Evolutionary conservation across 2,113 vertebrate species (phyloP), one percentile per base, ranked within the genome.

Genomic region (Helogale parvula): DNA sequence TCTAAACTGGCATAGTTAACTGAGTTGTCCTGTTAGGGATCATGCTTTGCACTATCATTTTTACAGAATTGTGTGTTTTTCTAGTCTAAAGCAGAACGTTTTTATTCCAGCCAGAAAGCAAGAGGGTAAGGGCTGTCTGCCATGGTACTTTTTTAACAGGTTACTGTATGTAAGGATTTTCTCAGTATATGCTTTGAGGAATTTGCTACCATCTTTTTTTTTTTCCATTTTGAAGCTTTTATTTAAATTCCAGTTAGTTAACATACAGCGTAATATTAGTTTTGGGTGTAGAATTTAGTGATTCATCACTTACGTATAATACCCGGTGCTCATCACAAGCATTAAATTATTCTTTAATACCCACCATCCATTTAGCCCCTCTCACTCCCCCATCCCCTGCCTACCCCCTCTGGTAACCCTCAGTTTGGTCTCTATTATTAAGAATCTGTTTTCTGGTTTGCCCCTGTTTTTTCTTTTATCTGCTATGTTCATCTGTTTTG

Each of bases 11-110:
- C 52, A 57, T 65, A 31, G 63, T 65, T 77, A 94, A 82, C 57
- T 81, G 25, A 90, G 38, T 65, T 29, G 41, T 27, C 41, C 76
- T 89, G 35, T 35, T 38, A 50, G 54, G 35, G 41, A 69, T 41
- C 82, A 69, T 21, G 13, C 50, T 71, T 88, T 95, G 29, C 27
- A 17, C 31, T 93, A 2, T 93, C 41, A 41, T 89, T 97, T 96
- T 84, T 82, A 50, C 87, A 31, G 50, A 52, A 65, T 89, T 88
- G 29, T 63, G 29, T 74, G 81, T 86, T 63, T 15, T 92, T 91
- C 23, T 92, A 87, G 31, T 7, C 57, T 82, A n/a, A 77, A 17
- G 29, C 66, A 86, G 82, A 38, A 63, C n/a, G 45, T 69, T 76
- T 96, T 63, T 35, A 66, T 93, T 94, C 25, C 27, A 74, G 33